These are phyloP conservation scores for Chelonus formosanus DNA, from an alignment of 2,888 invertebrate species.

Conservation along the genomic window DNA sequence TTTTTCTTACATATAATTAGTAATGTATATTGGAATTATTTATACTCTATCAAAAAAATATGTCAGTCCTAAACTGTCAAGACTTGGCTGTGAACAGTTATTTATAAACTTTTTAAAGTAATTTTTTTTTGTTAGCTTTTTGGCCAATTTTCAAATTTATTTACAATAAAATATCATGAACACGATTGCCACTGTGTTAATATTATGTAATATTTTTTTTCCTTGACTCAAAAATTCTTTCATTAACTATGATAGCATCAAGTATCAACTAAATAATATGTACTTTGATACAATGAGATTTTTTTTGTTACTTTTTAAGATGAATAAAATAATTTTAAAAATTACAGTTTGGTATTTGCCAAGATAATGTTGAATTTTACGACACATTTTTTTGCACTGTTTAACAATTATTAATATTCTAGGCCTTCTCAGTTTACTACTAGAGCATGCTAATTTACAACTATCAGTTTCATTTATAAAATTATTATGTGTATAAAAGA, in stretches of 20 bases:
- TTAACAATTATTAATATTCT: constrained; percentile 61
- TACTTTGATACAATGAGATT: too few species aligned
- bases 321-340: too few species aligned
- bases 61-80: constrained; percentile 45
- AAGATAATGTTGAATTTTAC: too few species aligned
- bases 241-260: too few species aligned
- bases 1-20: too few species aligned
- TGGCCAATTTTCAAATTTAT: constrained; percentile 22
- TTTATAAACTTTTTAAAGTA: constrained; percentile 44
- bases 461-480: constrained; percentile 45
- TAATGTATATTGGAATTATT: constrained; percentile 37
- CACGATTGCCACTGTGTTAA: too few species aligned
- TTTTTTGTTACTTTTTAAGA: too few species aligned
- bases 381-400: constrained; percentile 48
- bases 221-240: too few species aligned
- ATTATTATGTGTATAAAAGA: constrained; percentile 24
- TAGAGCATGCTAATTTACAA: constrained; percentile 50
- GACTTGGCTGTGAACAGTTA: constrained; percentile 50
- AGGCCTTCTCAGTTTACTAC: constrained; percentile 54
- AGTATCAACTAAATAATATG: too few species aligned
- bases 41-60: constrained; percentile 50
- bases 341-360: too few species aligned
- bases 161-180: too few species aligned
- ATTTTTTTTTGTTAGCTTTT: constrained; percentile 23
- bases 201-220: too few species aligned